phyloP scores from a whole-genome alignment of 1,140 invertebrate genomes.

The Bactericera cockerelli region DNA sequence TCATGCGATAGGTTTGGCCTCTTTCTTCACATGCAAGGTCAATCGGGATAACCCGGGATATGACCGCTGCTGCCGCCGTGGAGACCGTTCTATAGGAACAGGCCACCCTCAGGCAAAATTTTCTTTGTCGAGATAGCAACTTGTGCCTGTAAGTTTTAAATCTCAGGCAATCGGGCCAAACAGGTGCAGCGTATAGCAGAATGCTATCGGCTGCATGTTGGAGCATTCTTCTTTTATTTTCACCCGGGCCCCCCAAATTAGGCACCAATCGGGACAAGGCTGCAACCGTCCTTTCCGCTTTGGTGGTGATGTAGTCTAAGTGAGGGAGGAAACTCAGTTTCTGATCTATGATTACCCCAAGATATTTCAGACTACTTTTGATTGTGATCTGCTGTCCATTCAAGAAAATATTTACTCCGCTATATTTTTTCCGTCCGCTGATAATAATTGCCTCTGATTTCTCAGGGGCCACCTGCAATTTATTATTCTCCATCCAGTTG shows the following conservation, averaged over 20 bases:
- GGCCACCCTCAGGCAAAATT: neutral
- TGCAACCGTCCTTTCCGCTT: neutral
- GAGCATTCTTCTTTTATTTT: neutral
- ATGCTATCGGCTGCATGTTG: neutral
- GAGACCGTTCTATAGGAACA: neutral
- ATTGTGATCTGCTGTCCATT: neutral
- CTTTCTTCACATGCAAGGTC: neutral
- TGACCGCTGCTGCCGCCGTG: neutral
- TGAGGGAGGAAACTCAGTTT: neutral
- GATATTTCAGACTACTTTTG: neutral
- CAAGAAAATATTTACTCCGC: neutral
- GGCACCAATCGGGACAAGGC: neutral
- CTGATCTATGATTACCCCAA: neutral
- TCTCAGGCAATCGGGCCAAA: neutral
- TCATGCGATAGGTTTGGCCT: neutral
- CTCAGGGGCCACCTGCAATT: neutral
- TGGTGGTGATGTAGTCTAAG: neutral
- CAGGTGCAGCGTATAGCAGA: slow-evolving; percentile 1
- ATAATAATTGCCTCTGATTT: neutral
- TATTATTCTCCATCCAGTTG: neutral
- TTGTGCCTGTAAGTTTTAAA: neutral
- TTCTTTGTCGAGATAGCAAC: neutral
- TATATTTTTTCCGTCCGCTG: neutral
- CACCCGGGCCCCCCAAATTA: neutral
- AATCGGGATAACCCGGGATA: neutral